These are phyloP conservation scores for Hypomecis atomaria DNA, from an alignment of 2,888 invertebrate genomes.

Conservation along the genomic window DNA sequence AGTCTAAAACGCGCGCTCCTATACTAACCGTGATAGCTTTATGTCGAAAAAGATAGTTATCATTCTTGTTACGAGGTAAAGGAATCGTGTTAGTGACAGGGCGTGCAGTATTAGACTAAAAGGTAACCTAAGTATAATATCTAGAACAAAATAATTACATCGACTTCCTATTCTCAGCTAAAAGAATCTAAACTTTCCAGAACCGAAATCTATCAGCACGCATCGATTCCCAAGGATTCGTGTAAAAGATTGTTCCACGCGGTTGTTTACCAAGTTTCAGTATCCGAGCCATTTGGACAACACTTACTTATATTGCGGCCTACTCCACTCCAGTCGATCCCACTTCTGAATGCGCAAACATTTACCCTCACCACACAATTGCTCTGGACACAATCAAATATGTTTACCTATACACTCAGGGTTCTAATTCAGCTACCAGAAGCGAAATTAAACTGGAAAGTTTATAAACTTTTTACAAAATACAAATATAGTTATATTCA, in stretches of 20 bases:
- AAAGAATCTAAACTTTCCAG: background rate
- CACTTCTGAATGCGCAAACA: slow-evolving; percentile 20
- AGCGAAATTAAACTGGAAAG: too few species aligned
- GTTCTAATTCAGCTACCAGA: background rate
- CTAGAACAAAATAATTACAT: too few species aligned
- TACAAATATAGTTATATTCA: too few species aligned
- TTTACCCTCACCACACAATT: slow-evolving; percentile 17
- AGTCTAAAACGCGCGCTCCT: too few species aligned
- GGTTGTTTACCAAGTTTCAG: slow-evolving; percentile 12
- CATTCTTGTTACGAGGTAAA: too few species aligned
- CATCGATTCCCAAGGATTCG: background rate
- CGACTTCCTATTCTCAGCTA: too few species aligned
- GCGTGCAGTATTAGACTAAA: too few species aligned
- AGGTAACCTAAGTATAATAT: too few species aligned
- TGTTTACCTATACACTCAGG: slow-evolving; percentile 13
- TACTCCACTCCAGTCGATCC: slow-evolving; percentile 8
- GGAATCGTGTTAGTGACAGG: too few species aligned
- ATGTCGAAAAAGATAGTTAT: too few species aligned
- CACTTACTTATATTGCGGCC: slow-evolving; percentile 14
- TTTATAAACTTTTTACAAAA: too few species aligned
- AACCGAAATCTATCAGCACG: background rate
- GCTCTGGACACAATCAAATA: slow-evolving; percentile 20
- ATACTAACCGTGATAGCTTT: too few species aligned
- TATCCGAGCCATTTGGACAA: slow-evolving; percentile 13
- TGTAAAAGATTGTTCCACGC: slow-evolving; percentile 12